phyloP scores from a whole-genome alignment of 1,140 invertebrate species.

The Heliconius nattereri region DNA sequence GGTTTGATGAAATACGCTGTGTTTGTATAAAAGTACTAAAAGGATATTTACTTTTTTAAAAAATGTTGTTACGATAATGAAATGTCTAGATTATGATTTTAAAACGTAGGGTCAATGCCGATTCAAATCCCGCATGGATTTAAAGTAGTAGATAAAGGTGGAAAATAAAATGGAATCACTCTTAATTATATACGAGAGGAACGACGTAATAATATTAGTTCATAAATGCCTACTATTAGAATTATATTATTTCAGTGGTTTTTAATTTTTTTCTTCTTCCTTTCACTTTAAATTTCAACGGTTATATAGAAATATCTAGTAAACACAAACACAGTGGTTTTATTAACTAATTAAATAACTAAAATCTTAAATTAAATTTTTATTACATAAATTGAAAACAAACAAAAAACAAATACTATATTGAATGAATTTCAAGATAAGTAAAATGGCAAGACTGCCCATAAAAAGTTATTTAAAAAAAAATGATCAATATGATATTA shows the following conservation, averaged over 20 bases:
- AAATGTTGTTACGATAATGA: background rate
- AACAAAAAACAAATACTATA: no score
- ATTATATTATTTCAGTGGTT: no score
- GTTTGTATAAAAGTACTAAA: conserved; percentile 20
- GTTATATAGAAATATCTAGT: background rate
- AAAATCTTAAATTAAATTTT: background rate
- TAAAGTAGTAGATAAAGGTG: background rate
- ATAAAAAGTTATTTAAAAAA: no score
- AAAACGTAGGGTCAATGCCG: background rate
- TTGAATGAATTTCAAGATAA: no score
- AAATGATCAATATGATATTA: no score
- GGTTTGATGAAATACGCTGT: conserved; percentile 43
- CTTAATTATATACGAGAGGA: background rate
- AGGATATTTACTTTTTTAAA: background rate
- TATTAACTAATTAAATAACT: background rate
- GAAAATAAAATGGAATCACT: background rate
- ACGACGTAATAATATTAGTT: no score
- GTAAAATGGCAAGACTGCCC: no score
- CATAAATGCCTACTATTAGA: no score
- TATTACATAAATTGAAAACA: no score
- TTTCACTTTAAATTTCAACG: no score
- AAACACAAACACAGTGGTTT: background rate
- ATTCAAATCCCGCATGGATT: background rate
- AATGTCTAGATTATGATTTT: background rate
- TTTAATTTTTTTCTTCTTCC: no score